Base-by-base conservation (phyloP, 2,888 invertebrate species). In the Brachynemurus nebulosus region DNA sequence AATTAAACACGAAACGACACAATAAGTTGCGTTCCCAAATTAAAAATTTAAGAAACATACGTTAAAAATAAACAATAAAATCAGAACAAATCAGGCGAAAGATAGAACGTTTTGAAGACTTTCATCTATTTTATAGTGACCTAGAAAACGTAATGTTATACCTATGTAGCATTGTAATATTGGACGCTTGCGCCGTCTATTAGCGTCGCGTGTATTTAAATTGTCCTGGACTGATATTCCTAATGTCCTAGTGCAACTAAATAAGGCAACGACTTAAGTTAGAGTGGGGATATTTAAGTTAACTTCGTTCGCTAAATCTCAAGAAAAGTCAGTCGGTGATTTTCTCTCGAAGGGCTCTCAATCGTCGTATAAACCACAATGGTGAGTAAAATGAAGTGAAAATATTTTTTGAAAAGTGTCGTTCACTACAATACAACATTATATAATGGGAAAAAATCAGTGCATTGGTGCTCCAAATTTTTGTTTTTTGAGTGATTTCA, bases 271-370 rank as follows among this genome's bases (percentile, higher is more conserved):
- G 12, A 18, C 14, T 12, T 27, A 12, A 9, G 6, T 30, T 14
- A 17, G 33, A 37, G 43, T 18, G 43, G 43, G 37, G 18, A 33
- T 23, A 14, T 12, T n/a, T 17, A 12, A 23, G 41, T 33, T 27
- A 21, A 18, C 17, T 27, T 14, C 17, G 27, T 18, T 12, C 18
- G 11, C 11, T 18, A 20, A 12, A 12, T 9, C 7, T 9, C 14
- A 16, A 43, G 36, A 43, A 23, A 36, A 27, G 21, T 20, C 34
- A 42, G 42, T 42, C 42, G 42, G 33, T 34, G 42, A 34, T 12
- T 34, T 34, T 19, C 34, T 17, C 20, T 42, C 34, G 11, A n/a
- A 40, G 5, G 12, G 33, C 17, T 27, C 21, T 20, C 7, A 16
- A 19, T 34, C 34, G 33, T 34, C 42, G 20, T 20, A 23, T 34